Evolutionary conservation across 2,888 invertebrate species (phyloP), one percentile per base, ranked within the genome.

Genomic region (Heliconius hortense): DNA sequence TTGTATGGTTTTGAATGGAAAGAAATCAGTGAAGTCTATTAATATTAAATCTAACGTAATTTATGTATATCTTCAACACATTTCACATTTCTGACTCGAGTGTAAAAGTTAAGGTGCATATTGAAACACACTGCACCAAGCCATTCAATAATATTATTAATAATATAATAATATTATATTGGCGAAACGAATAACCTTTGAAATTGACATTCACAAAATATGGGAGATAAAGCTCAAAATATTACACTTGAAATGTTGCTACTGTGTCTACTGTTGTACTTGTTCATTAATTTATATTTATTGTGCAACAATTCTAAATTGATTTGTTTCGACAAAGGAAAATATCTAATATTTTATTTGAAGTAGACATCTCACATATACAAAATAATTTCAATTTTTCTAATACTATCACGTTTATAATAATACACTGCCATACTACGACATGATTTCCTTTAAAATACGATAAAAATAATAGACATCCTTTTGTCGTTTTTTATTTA

Each of bases 181-280:
- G n/a, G n/a, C n/a, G 31, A 69, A 68, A 56, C 26, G 4, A 62
- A 4, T 24, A 48, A 60, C 48, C 48, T 63, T 35, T 15, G 48
- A 69, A 31, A 74, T 69, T 69, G 48, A 74, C 69, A 68, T 74
- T 69, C 68, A 48, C 43, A 68, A 53, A 48, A 24, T 24, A n/a
- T 28, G 35, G n/a, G 13, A 67, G 15, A 68, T 68, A 74, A 60
- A 74, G 62, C 48, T 11, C 24, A 26, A 53, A 48, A 74, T 68
- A 69, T 48, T 48, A 62, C 48, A 31, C 10, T 67, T 74, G 24
- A 28, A 69, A 69, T 68, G 48, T 66, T 31, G 13, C 21, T 26
- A 71, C 21, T 35, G n/a, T n/a, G n/a, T n/a, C n/a, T n/a, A n/a
- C n/a, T n/a, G n/a, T n/a, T n/a, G n/a, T n/a, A n/a, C 35, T n/a